These are phyloP conservation scores for Corythucha ciliata DNA, from an alignment of 2,888 invertebrate species.

Conservation along the genomic window DNA sequence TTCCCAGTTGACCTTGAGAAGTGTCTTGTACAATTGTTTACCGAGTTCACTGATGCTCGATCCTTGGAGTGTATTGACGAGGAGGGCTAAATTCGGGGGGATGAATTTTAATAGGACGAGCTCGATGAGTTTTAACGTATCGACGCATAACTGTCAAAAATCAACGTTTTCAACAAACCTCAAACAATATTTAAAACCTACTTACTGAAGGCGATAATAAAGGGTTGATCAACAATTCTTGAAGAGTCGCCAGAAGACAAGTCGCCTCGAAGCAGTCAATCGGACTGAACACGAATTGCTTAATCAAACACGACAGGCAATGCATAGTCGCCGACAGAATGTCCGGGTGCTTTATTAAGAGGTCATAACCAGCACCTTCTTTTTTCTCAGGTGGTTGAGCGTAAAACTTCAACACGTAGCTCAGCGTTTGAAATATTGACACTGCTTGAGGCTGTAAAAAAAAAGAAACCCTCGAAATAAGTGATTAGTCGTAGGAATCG, in stretches of 20 bases:
- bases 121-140: slow-evolving; percentile 59
- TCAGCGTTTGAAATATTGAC: slow-evolving; percentile 3
- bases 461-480: neutral
- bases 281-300: slow-evolving; percentile 23
- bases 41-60: slow-evolving; percentile 55
- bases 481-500: neutral
- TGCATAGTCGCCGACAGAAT: slow-evolving; percentile 20
- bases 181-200: neutral
- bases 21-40: slow-evolving; percentile 55
- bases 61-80: slow-evolving; percentile 57
- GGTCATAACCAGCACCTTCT: no score
- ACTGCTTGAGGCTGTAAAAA: slow-evolving; percentile 7
- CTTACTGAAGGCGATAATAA: slow-evolving; percentile 19
- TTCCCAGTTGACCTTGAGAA: slow-evolving; percentile 68
- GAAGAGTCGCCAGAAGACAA: slow-evolving; percentile 17
- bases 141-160: slow-evolving; percentile 49
- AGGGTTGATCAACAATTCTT: slow-evolving; percentile 17
- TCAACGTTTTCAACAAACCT: neutral
- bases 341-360: slow-evolving; percentile 7
- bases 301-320: slow-evolving; percentile 19
- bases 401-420: slow-evolving; percentile 2
- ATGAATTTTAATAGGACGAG: slow-evolving; percentile 64
- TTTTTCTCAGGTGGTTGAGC: no score
- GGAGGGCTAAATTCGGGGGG: slow-evolving; percentile 63
- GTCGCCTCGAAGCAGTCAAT: slow-evolving; percentile 26